Percentiles rank a stretch among this genome's conserved stretches.
phyloP scores from a whole-genome alignment of 2,113 vertebrate species.

The Psephotus haematonotus region DNA sequence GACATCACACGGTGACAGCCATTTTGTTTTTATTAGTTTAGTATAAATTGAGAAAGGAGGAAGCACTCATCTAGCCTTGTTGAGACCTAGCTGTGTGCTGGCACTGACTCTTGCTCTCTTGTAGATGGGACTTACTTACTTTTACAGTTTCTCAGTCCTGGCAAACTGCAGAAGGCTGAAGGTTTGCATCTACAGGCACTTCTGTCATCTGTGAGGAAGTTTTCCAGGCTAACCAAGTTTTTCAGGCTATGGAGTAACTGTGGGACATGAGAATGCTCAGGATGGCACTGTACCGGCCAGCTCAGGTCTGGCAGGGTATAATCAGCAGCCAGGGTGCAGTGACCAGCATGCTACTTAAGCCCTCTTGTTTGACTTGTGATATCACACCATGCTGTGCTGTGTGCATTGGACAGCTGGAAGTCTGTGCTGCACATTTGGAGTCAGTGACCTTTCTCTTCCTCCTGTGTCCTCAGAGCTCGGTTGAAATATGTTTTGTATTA shows the following conservation, averaged over 20 bases:
- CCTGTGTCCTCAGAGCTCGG: neutral
- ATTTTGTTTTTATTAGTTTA: conserved; percentile 35
- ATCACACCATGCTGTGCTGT: neutral
- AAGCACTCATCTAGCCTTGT: neutral
- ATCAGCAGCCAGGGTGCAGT: neutral
- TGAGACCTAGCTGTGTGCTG: neutral
- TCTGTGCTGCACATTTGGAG: neutral
- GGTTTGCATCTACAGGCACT: neutral
- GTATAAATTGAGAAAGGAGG: conserved; percentile 24
- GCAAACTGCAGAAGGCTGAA: neutral
- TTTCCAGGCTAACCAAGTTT: neutral
- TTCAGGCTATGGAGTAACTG: neutral
- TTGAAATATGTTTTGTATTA: neutral
- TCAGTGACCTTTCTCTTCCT: neutral
- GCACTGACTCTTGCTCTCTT: neutral
- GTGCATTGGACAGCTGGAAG: neutral
- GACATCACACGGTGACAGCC: neutral
- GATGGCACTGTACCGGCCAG: neutral
- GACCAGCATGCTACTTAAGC: neutral
- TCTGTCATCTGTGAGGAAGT: neutral
- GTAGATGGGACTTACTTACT: neutral
- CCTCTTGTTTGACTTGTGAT: neutral
- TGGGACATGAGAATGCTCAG: neutral
- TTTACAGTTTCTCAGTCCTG: neutral
- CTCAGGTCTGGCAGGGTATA: neutral